Evolutionary conservation across 2,797 vertebrate genomes (phyloP).

Genomic region (Danio tinwini): DNA sequence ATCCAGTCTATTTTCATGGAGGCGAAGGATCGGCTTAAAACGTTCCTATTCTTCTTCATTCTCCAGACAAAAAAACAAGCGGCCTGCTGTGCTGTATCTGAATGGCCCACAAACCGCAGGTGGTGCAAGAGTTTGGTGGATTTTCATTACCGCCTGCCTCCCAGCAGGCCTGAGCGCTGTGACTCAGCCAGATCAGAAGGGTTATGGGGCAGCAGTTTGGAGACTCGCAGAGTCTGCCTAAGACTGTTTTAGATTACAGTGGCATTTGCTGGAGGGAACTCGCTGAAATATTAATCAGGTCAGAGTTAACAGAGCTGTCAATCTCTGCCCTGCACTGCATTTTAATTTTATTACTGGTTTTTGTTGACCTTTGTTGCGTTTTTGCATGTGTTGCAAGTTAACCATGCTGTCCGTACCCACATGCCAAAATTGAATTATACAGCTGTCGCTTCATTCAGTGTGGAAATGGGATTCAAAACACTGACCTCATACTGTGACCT

Average conservation of each 20-base stretch:
- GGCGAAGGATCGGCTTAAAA: conserved; percentile 25
- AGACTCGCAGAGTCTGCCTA: conserved; percentile 53
- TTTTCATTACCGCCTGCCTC: conserved; percentile 49
- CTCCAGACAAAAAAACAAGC: conserved; percentile 8
- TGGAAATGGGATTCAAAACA: conserved; percentile 1
- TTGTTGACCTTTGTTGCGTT: conserved; percentile 43
- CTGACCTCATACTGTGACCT: neutral
- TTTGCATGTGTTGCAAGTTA: conserved; percentile 26
- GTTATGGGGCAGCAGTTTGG: conserved; percentile 54
- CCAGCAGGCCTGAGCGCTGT: conserved; percentile 55
- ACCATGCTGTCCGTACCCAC: neutral
- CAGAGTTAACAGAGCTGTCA: conserved; percentile 75
- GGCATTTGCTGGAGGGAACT: conserved; percentile 61
- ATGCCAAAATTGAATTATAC: conserved; percentile 26
- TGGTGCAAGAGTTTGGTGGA: conserved; percentile 62
- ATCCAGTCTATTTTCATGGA: conserved; percentile 8
- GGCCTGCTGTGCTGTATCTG: conserved; percentile 24
- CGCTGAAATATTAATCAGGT: conserved; percentile 74
- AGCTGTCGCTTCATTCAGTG: conserved; percentile 3
- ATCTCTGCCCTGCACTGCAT: conserved; percentile 57
- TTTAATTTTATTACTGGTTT: conserved; percentile 49
- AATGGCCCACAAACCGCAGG: conserved; percentile 57
- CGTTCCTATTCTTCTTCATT: conserved; percentile 22
- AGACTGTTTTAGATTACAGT: conserved; percentile 70
- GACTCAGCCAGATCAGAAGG: conserved; percentile 62